Evolutionary conservation across 2,797 vertebrate species (phyloP), one percentile per base, ranked within the genome.

Genomic region (Enteromius argenteus): DNA sequence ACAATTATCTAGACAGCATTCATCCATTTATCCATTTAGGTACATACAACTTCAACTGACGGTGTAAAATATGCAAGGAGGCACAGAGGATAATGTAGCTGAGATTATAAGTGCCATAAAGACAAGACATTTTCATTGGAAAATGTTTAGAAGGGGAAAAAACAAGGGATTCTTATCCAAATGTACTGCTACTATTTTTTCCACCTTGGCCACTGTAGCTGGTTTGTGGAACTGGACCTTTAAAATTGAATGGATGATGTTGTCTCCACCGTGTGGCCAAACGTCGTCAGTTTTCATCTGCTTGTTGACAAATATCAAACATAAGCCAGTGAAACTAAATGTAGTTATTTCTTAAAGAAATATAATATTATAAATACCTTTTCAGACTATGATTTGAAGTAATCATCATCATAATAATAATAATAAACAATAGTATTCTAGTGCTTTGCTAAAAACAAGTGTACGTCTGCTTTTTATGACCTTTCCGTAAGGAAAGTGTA

Each of bases 201-300:
- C 9, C 11, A 49, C 44, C 5, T 11, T 46, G 9, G 44, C 46
- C 27, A 46, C 39, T 1, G 8, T 21, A 21, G 4, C 14, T 69
- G 3, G 3, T 37, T 67, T 68, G 14, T 13, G 1, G 8, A 17
- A 23, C 46, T 79, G 44, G 6, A 74, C 3, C 7, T 77, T 77
- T 27, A 11, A 3, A 5, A 60, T 42, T 30, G 4, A 23, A 7
- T 53, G 8, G 7, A 37, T 19, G 39, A 10, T 49, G 39, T 37
- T 79, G 75, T 71, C 75, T 60, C 83, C 83, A 72, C 42, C 83
- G 3, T 84, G 83, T 72, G 83, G 83, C 56, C 76, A 79, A 62
- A 49, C 21, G n/a, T 14, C 1, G n/a, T 39, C n/a, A 23, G 42
- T 60, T 60, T 76, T 11, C 1, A 14, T 27, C 21, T 51, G 14